Base-by-base conservation (phyloP, 2,888 invertebrate species). In the Macaria liturata region DNA sequence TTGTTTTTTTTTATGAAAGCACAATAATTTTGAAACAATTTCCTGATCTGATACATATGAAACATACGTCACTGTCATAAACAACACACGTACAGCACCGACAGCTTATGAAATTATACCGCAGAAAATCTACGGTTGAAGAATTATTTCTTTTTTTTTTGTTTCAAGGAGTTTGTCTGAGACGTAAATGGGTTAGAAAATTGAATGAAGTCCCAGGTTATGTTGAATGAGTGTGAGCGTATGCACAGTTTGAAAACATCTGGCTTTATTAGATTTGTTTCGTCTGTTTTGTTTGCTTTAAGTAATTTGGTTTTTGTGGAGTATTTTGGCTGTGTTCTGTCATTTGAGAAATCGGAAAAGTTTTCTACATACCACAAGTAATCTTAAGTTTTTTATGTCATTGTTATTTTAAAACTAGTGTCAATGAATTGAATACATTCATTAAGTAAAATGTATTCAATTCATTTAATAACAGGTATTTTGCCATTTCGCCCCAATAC, bases 151-250 rank as follows among this genome's bases (percentile, higher is more conserved):
- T 75, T 75, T 74, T 80, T n/a, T 20, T 81, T 76, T 74, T 69
- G 74, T 73, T 75, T 76, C 81, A 80, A 80, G 80, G 81, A 81
- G 81, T 83, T 74, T 83, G 88, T 88, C 90, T 89, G 88, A 83
- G 85, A 83, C 84, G 88, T 87, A 91, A 91, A 91, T 91, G 91
- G 91, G 91, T 91, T 91, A 91, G 91, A 91, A 91, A 91, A 91
- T 91, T 90, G 89, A 90, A 88, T 91, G 87, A 89, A 77, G 78
- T 80, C 78, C 70, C 78, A 74, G 80, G 83, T 82, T 84, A 77
- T 46, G 59, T 85, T 83, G 84, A 83, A 81, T 86, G 82, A 88
- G 84, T 86, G 84, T 82, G 78, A 78, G 81, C 76, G 81, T 85
- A 78, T 81, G 78, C 78, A 68, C 70, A 73, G 76, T 76, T 74